Percentiles rank a stretch among this genome's conserved stretches.
Evolutionary conservation across 2,113 vertebrate species (phyloP).

Genomic region (Neomonachus schauinslandi): DNA sequence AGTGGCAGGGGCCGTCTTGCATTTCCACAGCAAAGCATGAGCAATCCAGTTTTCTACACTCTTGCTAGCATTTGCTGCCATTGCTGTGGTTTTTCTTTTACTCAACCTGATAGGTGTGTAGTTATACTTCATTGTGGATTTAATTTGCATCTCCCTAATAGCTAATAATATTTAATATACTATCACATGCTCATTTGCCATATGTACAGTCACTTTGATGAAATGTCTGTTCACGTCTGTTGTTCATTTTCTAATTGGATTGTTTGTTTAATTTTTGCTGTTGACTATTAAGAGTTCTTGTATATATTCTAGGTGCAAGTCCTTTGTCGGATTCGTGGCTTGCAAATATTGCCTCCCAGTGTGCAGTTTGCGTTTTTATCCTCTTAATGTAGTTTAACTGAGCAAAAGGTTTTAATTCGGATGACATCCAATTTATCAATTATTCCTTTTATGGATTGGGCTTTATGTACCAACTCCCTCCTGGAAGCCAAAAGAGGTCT

Average conservation of each 20-base stretch:
- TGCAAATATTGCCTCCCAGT: not conserved
- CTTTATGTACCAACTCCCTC: not conserved
- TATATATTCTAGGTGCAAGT: not conserved
- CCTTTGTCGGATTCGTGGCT: not conserved
- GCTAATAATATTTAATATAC: not conserved
- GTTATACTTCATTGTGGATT: not conserved
- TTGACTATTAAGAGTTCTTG: not conserved
- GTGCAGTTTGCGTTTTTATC: not conserved
- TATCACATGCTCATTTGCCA: not conserved
- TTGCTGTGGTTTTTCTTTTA: not conserved
- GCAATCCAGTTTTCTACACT: not conserved
- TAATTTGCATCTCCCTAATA: not conserved
- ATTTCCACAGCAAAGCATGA: not conserved
- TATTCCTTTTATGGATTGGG: not conserved
- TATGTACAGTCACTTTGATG: not conserved
- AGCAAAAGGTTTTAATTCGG: not conserved
- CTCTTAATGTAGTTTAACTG: not conserved
- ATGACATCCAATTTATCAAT: not conserved
- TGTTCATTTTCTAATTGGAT: not conserved
- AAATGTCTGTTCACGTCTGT: not conserved
- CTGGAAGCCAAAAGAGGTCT: not conserved
- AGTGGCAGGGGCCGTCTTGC: not conserved
- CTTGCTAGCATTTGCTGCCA: not conserved
- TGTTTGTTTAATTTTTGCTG: conserved; percentile 33
- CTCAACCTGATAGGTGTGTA: not conserved